These are phyloP conservation scores for Aix galericulata DNA, from an alignment of 2,113 vertebrate species.

Conservation along the genomic window DNA sequence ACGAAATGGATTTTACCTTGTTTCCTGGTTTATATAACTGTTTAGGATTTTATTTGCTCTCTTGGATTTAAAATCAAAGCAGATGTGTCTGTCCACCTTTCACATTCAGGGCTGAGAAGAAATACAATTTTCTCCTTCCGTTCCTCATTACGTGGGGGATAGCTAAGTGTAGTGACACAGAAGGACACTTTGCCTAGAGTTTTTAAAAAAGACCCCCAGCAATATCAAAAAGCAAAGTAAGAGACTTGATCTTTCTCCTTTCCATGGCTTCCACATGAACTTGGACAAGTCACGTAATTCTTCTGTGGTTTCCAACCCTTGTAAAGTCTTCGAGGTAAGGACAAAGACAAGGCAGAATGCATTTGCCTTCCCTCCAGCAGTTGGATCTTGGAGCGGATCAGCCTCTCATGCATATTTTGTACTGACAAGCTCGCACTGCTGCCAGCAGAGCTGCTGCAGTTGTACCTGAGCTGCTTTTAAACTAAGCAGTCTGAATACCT, in stretches of 20 bases:
- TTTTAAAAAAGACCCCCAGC: not conserved
- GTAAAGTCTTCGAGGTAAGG: not conserved
- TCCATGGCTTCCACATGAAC: not conserved
- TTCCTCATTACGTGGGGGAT: not conserved
- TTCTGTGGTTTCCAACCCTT: not conserved
- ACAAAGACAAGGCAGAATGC: not conserved
- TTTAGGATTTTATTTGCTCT: not conserved
- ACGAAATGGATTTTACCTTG: not conserved
- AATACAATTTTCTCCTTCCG: not conserved
- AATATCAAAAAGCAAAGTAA: not conserved
- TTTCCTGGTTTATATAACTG: not conserved
- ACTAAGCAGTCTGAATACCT: not conserved
- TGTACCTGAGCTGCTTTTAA: not conserved
- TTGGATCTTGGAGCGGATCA: not conserved
- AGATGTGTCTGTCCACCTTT: not conserved
- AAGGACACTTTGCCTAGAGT: not conserved
- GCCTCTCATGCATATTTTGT: not conserved
- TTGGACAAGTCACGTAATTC: not conserved
- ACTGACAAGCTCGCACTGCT: not conserved
- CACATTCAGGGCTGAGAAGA: not conserved
- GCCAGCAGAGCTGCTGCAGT: not conserved
- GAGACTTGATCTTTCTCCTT: not conserved
- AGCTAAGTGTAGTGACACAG: not conserved
- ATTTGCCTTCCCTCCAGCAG: fast-evolving
- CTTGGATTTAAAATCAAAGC: not conserved